phyloP scores from a whole-genome alignment of 64 coral and sea anemone species.

The Stylophora pistillata region DNA sequence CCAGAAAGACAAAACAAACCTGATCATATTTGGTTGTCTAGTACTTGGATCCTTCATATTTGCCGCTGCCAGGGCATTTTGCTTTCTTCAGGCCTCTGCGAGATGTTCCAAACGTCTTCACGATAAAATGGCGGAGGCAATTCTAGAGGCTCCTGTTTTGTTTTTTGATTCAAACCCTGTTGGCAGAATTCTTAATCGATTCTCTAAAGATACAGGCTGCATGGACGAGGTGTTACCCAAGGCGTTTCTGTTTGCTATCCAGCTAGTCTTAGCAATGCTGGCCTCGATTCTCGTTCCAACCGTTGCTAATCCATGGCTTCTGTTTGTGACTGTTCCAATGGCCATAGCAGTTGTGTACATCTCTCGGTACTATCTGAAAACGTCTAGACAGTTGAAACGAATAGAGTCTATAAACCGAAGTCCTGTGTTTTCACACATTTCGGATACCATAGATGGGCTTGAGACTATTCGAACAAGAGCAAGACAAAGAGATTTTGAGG shows the following conservation, averaged over 20 bases:
- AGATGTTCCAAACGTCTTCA: neutral
- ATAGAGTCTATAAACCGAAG: slow-evolving; percentile 39
- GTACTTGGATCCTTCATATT: neutral
- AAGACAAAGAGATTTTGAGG: slow-evolving; percentile 29
- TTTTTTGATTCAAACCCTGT: slow-evolving; percentile 21
- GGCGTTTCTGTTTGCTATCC: slow-evolving; percentile 14
- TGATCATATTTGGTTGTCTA: neutral
- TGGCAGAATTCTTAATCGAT: slow-evolving; percentile 27
- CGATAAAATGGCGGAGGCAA: neutral
- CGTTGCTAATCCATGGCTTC: slow-evolving; percentile 12
- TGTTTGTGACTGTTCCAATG: neutral
- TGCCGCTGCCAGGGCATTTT: neutral
- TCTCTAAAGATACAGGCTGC: slow-evolving; percentile 21
- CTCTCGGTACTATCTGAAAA: slow-evolving; percentile 24
- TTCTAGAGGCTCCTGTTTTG: neutral
- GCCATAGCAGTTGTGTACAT: neutral
- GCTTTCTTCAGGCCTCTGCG: neutral
- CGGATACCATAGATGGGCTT: slow-evolving; percentile 60
- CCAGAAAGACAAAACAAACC: no score
- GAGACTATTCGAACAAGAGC: slow-evolving; percentile 37
- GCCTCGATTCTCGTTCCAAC: slow-evolving; percentile 7
- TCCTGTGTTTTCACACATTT: slow-evolving; percentile 57
- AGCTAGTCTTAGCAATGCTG: neutral
- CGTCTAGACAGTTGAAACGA: slow-evolving; percentile 23
- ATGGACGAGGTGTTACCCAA: slow-evolving; percentile 44